Conservation (phyloP, 1,140 invertebrate genomes). For the Yoshiicerus persimilis region DNA sequence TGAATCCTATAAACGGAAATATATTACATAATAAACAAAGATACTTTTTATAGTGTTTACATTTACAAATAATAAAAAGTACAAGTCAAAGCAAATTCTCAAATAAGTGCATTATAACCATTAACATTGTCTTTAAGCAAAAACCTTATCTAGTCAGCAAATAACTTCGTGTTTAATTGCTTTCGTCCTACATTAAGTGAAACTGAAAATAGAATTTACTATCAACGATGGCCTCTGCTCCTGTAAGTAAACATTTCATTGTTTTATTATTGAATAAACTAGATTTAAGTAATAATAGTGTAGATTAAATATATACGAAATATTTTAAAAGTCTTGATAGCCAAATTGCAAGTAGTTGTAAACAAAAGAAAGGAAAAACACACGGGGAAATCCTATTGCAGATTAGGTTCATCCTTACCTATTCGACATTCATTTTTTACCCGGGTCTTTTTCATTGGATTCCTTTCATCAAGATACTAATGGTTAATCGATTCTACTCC, state of each 20-base stretch:
- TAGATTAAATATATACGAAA: neutral
- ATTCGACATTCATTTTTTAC: conserved; percentile 2
- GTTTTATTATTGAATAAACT: neutral
- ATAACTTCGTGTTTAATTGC: neutral
- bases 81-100: neutral
- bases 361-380: neutral
- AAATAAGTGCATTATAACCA: neutral
- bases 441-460: conserved; percentile 11
- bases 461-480: neutral
- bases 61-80: neutral
- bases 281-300: neutral
- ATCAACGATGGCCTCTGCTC: neutral
- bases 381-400: neutral
- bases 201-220: neutral
- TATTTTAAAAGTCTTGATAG: neutral
- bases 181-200: neutral
- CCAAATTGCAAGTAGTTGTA: too few relatives aligned
- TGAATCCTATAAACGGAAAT: too few relatives aligned
- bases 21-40: neutral
- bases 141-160: neutral
- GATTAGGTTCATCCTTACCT: neutral
- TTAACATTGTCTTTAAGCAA: neutral
- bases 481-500: neutral
- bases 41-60: neutral
- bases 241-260: neutral